Evolutionary conservation across 2,113 vertebrate species (phyloP).

Genomic region (Romanogobio albipinnatus): DNA sequence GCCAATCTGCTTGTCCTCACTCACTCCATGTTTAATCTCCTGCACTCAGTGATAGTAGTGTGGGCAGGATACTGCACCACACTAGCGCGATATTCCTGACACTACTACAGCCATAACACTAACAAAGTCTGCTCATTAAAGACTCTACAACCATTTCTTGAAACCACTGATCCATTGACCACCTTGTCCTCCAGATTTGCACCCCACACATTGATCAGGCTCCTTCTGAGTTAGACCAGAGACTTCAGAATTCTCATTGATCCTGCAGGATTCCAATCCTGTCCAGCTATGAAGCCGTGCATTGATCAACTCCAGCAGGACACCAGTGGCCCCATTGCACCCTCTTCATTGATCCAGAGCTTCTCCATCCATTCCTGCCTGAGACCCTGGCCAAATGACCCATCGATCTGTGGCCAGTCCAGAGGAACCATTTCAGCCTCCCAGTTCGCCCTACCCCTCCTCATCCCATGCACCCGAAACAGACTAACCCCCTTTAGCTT

Average conservation of each 20-base stretch:
- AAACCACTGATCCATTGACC: conserved; percentile 34
- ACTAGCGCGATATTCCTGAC: neutral
- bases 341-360: conserved; percentile 46
- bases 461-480: neutral
- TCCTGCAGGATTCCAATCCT: conserved; percentile 27
- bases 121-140: neutral
- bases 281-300: conserved; percentile 34
- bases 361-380: conserved; percentile 33
- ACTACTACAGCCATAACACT: neutral
- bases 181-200: neutral
- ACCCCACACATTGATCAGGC: conserved; percentile 36
- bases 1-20: conserved; percentile 68
- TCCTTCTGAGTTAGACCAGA: conserved; percentile 38
- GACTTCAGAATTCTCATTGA: conserved; percentile 45
- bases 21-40: conserved; percentile 70
- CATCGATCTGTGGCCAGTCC: conserved; percentile 67
- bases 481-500: conserved; percentile 4
- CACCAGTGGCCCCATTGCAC: conserved; percentile 43
- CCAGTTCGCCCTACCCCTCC: neutral
- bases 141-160: neutral
- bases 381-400: conserved; percentile 65
- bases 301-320: conserved; percentile 56
- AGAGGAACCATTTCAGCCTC: conserved; percentile 40
- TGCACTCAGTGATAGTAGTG: conserved; percentile 41
- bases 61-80: conserved; percentile 4